Percentiles rank a stretch among this genome's conserved stretches.
Evolutionary conservation across 2,888 invertebrate genomes (phyloP).

Genomic region (Halictus ligatus): DNA sequence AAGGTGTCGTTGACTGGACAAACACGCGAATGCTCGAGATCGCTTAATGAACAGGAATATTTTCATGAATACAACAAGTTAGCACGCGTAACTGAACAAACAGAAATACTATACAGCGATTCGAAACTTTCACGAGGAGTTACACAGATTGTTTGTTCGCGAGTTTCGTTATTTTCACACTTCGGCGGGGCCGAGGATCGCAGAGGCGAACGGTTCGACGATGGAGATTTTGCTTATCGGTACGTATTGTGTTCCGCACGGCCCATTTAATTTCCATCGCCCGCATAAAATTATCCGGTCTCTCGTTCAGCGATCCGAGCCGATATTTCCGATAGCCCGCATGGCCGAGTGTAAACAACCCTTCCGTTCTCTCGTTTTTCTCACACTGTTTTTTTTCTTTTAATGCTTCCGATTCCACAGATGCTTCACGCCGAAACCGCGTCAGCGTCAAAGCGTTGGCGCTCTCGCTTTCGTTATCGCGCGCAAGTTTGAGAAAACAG

Average conservation of each 20-base stretch:
- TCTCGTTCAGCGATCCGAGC: constrained; percentile 66
- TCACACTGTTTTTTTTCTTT: neutral
- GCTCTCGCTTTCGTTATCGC: constrained; percentile 1
- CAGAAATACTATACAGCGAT: neutral
- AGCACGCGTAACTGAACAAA: neutral
- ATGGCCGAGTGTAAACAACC: constrained; percentile 65
- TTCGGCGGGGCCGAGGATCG: neutral
- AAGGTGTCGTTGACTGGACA: neutral
- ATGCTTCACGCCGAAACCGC: neutral
- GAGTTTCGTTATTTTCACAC: neutral
- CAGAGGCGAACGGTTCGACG: neutral
- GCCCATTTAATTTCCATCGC: constrained; percentile 57
- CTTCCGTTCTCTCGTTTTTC: constrained; percentile 23
- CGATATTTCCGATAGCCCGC: constrained; percentile 83
- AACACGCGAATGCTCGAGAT: neutral
- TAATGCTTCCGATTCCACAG: neutral
- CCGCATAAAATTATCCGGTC: constrained; percentile 58
- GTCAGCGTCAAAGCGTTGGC: neutral
- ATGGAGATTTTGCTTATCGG: constrained; percentile 15
- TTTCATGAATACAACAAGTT: neutral
- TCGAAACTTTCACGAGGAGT: neutral
- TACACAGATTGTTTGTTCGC: neutral
- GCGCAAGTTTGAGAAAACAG: constrained; percentile 5
- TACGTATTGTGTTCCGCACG: constrained; percentile 32
- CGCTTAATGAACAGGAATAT: neutral